These are phyloP conservation scores for Phytoseiulus persimilis DNA, from an alignment of 2,888 invertebrate genomes.

Conservation along the genomic window DNA sequence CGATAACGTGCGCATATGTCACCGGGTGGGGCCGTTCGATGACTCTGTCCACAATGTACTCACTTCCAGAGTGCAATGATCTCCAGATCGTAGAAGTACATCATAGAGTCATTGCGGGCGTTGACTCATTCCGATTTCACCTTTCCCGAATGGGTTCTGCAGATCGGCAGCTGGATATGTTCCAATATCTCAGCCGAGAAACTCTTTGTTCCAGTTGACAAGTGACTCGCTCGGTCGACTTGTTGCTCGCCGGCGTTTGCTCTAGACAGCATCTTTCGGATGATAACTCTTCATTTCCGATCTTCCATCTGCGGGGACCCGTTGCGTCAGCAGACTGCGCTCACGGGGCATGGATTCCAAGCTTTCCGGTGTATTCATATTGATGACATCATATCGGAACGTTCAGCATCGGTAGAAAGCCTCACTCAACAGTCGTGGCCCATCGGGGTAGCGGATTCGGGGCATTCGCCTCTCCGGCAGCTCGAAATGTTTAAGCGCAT, in stretches of 20 bases:
- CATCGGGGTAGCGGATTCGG: too few species aligned
- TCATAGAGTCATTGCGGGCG: neutral
- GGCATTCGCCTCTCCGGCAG: too few species aligned
- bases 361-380: neutral
- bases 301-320: neutral
- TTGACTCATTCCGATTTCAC: neutral
- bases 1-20: neutral
- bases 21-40: neutral
- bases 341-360: neutral
- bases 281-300: neutral
- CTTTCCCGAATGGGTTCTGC: neutral
- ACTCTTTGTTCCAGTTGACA: neutral
- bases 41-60: neutral
- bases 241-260: neutral
- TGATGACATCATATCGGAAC: neutral
- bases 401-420: too few species aligned
- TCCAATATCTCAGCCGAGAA: neutral
- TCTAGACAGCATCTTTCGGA: neutral
- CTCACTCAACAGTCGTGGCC: too few species aligned
- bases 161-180: neutral
- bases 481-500: too few species aligned
- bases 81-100: neutral
- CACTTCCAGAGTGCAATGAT: neutral
- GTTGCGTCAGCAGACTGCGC: too few species aligned
- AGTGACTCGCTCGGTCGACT: neutral